These are phyloP conservation scores for Chloropsis hardwickii DNA, from an alignment of 2,113 vertebrate genomes.

Conservation along the genomic window DNA sequence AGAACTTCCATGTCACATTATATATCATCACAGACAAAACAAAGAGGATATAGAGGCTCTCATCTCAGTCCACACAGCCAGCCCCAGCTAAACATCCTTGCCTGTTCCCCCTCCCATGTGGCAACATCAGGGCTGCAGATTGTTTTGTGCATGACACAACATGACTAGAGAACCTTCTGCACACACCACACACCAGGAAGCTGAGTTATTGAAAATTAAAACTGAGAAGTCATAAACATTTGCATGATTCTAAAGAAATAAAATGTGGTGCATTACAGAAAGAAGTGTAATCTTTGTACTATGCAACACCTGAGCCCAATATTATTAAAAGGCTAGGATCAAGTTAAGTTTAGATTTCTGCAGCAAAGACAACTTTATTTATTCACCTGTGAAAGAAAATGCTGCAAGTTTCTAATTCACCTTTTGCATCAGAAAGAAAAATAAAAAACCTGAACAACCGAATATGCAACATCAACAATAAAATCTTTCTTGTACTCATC, in stretches of 20 bases:
- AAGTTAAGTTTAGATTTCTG: not conserved
- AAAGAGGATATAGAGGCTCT: not conserved
- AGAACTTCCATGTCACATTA: not conserved
- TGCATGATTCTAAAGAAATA: not conserved
- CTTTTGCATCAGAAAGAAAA: not conserved
- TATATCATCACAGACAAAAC: not conserved
- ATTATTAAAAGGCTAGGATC: not conserved
- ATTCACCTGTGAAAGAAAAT: not conserved
- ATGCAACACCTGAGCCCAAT: not conserved
- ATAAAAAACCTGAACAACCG: rapidly evolving
- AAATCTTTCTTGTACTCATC: not conserved
- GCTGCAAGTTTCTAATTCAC: not conserved
- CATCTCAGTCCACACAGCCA: not conserved
- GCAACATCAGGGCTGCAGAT: not conserved
- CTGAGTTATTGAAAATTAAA: not conserved
- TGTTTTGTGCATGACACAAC: not conserved
- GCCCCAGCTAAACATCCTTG: not conserved
- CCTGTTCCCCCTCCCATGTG: not conserved
- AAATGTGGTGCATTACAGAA: not conserved
- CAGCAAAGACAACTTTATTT: not conserved
- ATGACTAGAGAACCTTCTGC: not conserved
- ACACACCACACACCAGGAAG: not conserved
- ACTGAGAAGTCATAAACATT: not conserved
- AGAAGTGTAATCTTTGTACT: not conserved
- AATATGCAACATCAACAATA: not conserved